Conservation (phyloP, 2,888 invertebrate species). For the Catocala sponsa region DNA sequence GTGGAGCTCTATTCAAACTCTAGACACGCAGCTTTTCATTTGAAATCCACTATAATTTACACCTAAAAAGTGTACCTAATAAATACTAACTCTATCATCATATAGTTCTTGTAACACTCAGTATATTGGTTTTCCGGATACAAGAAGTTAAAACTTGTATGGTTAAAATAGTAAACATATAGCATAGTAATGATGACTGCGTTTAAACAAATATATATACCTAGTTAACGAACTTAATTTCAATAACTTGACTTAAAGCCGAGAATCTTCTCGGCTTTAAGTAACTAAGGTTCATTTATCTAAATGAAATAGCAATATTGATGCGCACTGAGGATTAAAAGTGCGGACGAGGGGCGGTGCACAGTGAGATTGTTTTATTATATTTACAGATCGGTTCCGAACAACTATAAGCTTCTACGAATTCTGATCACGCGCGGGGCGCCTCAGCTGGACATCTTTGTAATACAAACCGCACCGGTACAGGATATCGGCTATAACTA, state of each 20-base stretch:
- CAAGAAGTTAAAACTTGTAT: too few relatives aligned
- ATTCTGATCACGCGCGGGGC: conserved; percentile 68
- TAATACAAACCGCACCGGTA: conserved; percentile 65
- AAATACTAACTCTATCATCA: too few relatives aligned
- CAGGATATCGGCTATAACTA: conserved; percentile 75
- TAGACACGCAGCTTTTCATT: conserved; percentile 17
- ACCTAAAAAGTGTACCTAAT: too few relatives aligned
- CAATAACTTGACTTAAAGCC: conserved; percentile 12
- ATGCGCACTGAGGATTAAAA: conserved; percentile 33
- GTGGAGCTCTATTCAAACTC: conserved; percentile 47
- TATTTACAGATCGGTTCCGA: conserved; percentile 51
- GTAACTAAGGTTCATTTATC: too few relatives aligned
- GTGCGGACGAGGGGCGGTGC: conserved; percentile 23
- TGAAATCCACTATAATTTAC: neutral
- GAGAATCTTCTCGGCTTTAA: conserved; percentile 4
- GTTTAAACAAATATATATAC: neutral
- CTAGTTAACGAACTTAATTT: neutral
- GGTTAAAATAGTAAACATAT: too few relatives aligned
- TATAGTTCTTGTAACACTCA: too few relatives aligned
- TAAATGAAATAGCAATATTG: conserved; percentile 21
- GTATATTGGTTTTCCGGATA: too few relatives aligned
- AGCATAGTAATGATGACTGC: too few relatives aligned
- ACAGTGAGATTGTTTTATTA: conserved; percentile 42
- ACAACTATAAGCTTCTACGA: conserved; percentile 39
- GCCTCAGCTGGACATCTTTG: conserved; percentile 72